Percentiles rank a stretch among this genome's conserved stretches.
Evolutionary conservation across 2,797 vertebrate species (phyloP).

Genomic region (Petrocephalus sullivani): DNA sequence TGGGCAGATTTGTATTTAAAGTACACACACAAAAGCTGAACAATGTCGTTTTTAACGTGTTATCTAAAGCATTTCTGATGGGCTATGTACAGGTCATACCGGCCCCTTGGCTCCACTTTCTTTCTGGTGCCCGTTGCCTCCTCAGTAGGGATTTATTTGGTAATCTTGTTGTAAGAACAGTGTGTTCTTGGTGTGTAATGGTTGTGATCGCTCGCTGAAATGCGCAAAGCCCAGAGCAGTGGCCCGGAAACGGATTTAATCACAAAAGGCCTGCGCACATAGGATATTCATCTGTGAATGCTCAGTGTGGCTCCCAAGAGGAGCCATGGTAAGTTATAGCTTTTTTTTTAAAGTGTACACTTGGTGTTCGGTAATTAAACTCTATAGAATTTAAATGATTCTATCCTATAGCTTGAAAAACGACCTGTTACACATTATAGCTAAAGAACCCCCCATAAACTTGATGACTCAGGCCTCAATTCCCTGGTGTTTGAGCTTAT

Average conservation of each 20-base stretch:
- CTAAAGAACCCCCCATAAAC: not conserved
- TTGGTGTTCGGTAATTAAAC: not conserved
- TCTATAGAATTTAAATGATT: not conserved
- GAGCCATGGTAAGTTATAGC: not conserved
- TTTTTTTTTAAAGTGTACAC: not conserved
- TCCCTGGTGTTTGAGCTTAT: slow-evolving; percentile 14
- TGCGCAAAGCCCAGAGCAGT: slow-evolving; percentile 1
- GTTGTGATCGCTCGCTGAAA: not conserved
- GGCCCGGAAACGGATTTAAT: not conserved
- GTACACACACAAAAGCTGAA: slow-evolving; percentile 2
- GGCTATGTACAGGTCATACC: not conserved
- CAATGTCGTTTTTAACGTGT: not conserved
- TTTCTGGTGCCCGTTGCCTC: not conserved
- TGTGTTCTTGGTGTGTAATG: slow-evolving; percentile 12
- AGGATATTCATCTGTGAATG: slow-evolving; percentile 1
- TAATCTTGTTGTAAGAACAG: slow-evolving; percentile 13
- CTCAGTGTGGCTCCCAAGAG: not conserved
- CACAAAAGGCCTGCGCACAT: not conserved
- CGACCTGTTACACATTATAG: not conserved
- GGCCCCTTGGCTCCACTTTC: not conserved
- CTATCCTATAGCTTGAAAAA: not conserved
- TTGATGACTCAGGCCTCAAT: not conserved
- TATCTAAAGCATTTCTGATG: not conserved
- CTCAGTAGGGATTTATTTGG: not conserved
- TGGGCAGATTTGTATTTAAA: slow-evolving; percentile 48